phyloP scores from a whole-genome alignment of 2,888 invertebrate species.

The Acleris cristana region DNA sequence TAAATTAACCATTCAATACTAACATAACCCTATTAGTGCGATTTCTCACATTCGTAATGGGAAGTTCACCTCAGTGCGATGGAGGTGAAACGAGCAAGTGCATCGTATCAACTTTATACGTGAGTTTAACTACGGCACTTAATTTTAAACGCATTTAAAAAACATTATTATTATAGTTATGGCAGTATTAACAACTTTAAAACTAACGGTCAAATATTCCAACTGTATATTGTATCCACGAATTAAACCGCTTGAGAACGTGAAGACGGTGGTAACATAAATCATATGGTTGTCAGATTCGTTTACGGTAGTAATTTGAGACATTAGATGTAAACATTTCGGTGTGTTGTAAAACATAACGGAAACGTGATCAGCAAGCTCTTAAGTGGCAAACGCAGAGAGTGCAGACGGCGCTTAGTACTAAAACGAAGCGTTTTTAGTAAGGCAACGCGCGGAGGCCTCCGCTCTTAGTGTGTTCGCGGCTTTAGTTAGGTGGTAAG shows the following conservation, averaged over 20 bases:
- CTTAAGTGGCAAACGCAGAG: too few relatives aligned
- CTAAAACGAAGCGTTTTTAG: too few relatives aligned
- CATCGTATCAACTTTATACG: conserved; percentile 9
- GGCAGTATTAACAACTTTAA: conserved; percentile 9
- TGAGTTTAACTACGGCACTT: conserved; percentile 7
- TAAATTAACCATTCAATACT: conserved; percentile 54
- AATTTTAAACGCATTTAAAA: conserved; percentile 2
- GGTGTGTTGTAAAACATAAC: conserved; percentile 34
- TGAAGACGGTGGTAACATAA: conserved; percentile 16
- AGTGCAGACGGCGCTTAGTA: too few relatives aligned
- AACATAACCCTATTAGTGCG: conserved; percentile 47
- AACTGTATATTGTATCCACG: conserved; percentile 6
- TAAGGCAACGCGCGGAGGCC: too few relatives aligned
- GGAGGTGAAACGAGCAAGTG: conserved; percentile 39
- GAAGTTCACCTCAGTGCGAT: conserved; percentile 43
- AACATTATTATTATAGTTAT: conserved; percentile 4
- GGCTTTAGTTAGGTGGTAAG: conserved; percentile 36
- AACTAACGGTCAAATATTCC: conserved; percentile 18
- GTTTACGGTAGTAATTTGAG: conserved; percentile 32
- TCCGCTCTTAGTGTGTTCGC: conserved; percentile 2
- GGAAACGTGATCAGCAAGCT: conserved; percentile 43
- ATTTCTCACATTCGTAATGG: conserved; percentile 61
- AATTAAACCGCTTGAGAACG: conserved; percentile 15
- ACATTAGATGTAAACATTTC: conserved; percentile 20
- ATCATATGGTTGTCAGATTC: conserved; percentile 13